Evolutionary conservation across 2,888 invertebrate genomes (phyloP).

Genomic region (Cyrtodaria siliqua): DNA sequence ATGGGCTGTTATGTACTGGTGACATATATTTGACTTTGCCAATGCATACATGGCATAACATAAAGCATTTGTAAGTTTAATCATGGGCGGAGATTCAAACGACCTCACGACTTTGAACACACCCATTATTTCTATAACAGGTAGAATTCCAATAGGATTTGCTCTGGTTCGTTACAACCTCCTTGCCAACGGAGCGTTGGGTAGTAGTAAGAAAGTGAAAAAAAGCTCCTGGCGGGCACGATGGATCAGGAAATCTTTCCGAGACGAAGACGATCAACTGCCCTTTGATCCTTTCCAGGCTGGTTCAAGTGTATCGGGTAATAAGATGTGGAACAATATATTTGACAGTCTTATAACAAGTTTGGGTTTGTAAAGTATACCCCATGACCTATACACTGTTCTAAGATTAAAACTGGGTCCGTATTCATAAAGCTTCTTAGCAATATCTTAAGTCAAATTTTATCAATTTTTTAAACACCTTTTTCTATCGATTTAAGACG

Average conservation of each 20-base stretch:
- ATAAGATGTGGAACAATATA: no score
- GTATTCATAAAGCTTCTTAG: no score
- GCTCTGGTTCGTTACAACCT: constrained; percentile 46
- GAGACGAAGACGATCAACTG: constrained; percentile 33
- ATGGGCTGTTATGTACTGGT: no score
- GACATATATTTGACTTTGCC: neutral
- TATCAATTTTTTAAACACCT: no score
- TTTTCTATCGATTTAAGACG: no score
- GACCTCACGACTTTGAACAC: no score
- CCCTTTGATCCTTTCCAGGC: constrained; percentile 31
- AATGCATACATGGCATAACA: neutral
- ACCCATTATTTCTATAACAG: constrained; percentile 13
- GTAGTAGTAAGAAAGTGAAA: constrained; percentile 23
- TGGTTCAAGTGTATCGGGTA: neutral
- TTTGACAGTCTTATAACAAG: no score
- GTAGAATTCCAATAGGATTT: constrained; percentile 58
- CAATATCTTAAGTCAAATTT: no score
- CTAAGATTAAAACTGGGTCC: no score
- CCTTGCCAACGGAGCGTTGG: constrained; percentile 27
- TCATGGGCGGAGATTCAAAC: no score
- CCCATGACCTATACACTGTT: no score
- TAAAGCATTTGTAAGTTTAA: neutral
- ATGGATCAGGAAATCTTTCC: constrained; percentile 36
- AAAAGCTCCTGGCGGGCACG: constrained; percentile 35
- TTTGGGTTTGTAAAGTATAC: no score